Base-by-base conservation (phyloP, 37 sponge, comb jelly and placozoan species). In the Axinella damicornis region DNA sequence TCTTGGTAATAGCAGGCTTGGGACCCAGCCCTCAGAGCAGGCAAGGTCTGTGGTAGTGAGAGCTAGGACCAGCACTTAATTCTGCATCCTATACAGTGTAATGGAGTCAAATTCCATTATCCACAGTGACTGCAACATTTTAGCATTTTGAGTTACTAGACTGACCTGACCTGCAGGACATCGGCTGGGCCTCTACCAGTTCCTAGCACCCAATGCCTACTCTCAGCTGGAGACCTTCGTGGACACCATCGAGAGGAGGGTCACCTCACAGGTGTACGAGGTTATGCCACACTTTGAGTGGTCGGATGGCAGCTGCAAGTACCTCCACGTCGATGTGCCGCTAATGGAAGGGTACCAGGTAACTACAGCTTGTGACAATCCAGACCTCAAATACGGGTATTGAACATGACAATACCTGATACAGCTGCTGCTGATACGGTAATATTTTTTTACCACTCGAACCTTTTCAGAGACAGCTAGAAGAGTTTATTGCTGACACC, bases 301-400 rank as follows among this genome's bases (percentile, higher is more conserved):
- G 86, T 40, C 39, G 40, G 86, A 86, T 86, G 79, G 78, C 53
- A 56, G 79, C 27, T 46, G 20, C 40, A 78, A 71, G 41, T 78
- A 86, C 77, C 86, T 86, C 46, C 78, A 86, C 40, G 79, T 86
- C 38, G 79, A 78, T 61, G 86, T 86, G 52, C 78, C 70, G 36
- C 9, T 36, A 15, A 20, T 86, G 20, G 63, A 77, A 18, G 22
- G 69, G 14, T 86, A 86, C 63, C 54, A 74, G 75, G 75, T 74
- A n/a, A 19, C 18, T 15, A n/a, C n/a, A n/a, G n/a, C n/a, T n/a
- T n/a, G n/a, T n/a, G n/a, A n/a, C n/a, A n/a, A n/a, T 67, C 31
- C 2, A 33, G 1, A 21, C 32, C 53, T n/a, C n/a, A n/a, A n/a
- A n/a, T n/a, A n/a, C n/a, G n/a, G n/a, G n/a, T n/a, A n/a, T n/a